Base-by-base conservation (phyloP, 2,797 vertebrate genomes). In the Cottoperca gobio region DNA sequence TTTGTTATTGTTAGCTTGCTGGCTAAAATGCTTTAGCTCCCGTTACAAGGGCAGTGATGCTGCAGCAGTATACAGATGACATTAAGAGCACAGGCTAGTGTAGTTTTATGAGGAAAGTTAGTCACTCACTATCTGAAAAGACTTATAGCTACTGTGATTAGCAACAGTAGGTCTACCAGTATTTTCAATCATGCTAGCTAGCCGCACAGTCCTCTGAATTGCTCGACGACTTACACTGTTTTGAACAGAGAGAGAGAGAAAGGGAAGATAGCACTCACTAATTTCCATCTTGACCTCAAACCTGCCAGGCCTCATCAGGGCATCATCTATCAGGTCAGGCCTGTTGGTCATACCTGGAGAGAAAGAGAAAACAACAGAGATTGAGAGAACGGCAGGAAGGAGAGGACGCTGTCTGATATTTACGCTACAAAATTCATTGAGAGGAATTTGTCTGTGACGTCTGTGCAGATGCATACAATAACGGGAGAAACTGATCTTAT, bases 261-360 rank as follows among this genome's bases (percentile, higher is more conserved):
- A 17, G 2, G 9, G n/a, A 16, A 42, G 10, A 50, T 9, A 12
- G 26, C 3, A 73, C 95, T 95, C 92, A 99, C 98, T 96, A 4
- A 99, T 99, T 91, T 99, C 98, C 98, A 99, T 99, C 81, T 99
- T 99, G 86, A 99, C 98, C 88, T 99, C 98, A 91, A 99, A 94
- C 66, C 97, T 96, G 73, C 98, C 98, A 0, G 98, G 98, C 90
- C 98, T 96, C 95, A 99, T 96, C 81, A 99, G 94, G 84, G 98
- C 98, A 14, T 99, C 98, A 28, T 99, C 98, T 54, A 99, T 99
- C 90, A 99, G 94, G 90, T 99, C 98, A 31, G 98, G 98, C 83
- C 98, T 96, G 92, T 99, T 99, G 84, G 98, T 99, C 98, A 99
- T 99, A 67, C 98, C 98, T 99, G 81, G 48, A 37, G 17, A 37